Evolutionary conservation across 2,113 vertebrate genomes (phyloP), one percentile per base, ranked within the genome.

Genomic region (Oxyruncus cristatus): DNA sequence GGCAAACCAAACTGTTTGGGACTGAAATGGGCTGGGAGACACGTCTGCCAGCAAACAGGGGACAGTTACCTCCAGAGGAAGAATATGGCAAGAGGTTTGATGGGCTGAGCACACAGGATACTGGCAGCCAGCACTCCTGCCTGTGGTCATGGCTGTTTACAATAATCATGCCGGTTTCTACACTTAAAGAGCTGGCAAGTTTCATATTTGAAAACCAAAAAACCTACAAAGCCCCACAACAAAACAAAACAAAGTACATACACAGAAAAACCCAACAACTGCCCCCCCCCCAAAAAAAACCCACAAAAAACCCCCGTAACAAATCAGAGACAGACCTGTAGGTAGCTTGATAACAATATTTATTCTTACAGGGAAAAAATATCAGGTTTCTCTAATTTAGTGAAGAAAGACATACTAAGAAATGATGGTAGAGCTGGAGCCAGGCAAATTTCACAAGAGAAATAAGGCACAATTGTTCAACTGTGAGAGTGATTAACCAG

Each of bases 391-490:
- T 72, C 8, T 67, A 52, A 50, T 63, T 67, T 58, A 84, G 47
- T 1, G 0, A 52, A 79, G 44, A 67, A 35, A 71, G 35, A 66
- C 37, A 27, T 9, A 44, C 35, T 24, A 72, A 65, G 44, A 70
- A 78, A 32, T 71, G 53, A 52, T 68, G 52, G 73, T 46, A n/a
- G 37, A 41, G 52, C 58, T 91, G 73, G 9, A 78, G 73, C 76
- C 91, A 95, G 77, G 61, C 58, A 65, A 79, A 92, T 79, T 91
- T 87, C 61, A 85, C 70, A 65, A 32, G 47, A 85, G 52, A 68
- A 95, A 91, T 81, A 94, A 94, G 74, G 93, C 66, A 85, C 56
- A 85, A 53, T 72, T 75, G 56, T 88, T 92, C 70, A 72, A 5
- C 76, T 92, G 61, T 72, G 52, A 14, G 65, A 91, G 59, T 50